A percentile compares a stretch with the other conserved stretches of the same genome.
Conservation (phyloP, 2,113 vertebrate species). For the Lucifuga dentata region DNA sequence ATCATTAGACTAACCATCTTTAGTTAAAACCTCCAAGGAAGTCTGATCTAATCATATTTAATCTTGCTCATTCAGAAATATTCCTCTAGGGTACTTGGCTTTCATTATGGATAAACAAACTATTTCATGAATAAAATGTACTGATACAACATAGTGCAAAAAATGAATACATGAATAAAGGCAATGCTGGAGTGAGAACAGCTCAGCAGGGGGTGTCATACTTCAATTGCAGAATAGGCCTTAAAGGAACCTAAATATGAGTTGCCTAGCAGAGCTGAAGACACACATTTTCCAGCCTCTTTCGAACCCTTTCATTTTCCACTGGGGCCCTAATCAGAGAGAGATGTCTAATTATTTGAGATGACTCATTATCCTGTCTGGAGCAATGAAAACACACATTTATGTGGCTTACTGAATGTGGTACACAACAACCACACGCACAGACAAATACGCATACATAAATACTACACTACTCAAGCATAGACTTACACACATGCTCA, state of each 20-base stretch:
- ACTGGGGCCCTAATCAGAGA: conserved; percentile 48
- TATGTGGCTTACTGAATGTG: not conserved
- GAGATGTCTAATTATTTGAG: conserved; percentile 64
- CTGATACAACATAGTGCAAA: conserved; percentile 3
- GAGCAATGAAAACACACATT: conserved; percentile 53
- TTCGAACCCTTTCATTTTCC: conserved; percentile 53
- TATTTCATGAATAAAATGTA: conserved; percentile 33
- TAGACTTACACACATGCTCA: conserved; percentile 32
- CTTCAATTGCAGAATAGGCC: conserved; percentile 22
- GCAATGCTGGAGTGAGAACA: not conserved
- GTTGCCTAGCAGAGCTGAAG: conserved; percentile 29
- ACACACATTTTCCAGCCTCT: conserved; percentile 19
- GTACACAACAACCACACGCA: conserved; percentile 19
- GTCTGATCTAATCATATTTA: conserved; percentile 15
- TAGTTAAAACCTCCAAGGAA: conserved; percentile 1
- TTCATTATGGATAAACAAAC: conserved; percentile 43
- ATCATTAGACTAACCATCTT: not conserved
- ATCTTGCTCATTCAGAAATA: conserved; percentile 28
- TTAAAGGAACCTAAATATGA: conserved; percentile 29
- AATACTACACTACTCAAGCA: not conserved
- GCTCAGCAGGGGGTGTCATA: conserved; percentile 15
- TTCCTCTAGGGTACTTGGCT: conserved; percentile 12
- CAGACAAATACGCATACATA: conserved; percentile 6
- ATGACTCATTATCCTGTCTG: conserved; percentile 76
- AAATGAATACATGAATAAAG: conserved; percentile 21